Conservation (phyloP, 2,797 vertebrate genomes). For the Tokudaia muenninki region DNA sequence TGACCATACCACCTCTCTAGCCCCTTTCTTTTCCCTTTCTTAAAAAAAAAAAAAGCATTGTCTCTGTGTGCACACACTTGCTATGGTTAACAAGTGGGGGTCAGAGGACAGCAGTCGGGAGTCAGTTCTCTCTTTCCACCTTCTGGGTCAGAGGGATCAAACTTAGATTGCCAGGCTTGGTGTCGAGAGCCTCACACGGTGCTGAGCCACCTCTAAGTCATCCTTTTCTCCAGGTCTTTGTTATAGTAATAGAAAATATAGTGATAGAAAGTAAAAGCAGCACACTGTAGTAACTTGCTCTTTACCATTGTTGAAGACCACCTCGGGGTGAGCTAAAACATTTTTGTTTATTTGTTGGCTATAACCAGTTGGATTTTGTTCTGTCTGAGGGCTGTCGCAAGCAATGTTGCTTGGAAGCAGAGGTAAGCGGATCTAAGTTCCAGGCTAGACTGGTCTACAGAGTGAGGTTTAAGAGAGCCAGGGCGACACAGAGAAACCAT, state of each 20-base stretch:
- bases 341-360: not conserved
- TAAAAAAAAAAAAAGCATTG: not conserved
- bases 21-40: not conserved
- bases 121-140: not conserved
- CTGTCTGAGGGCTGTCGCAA: not conserved
- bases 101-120: not conserved
- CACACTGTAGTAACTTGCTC: not conserved
- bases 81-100: not conserved
- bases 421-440: not conserved
- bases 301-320: not conserved
- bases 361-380: not conserved
- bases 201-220: no score
- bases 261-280: not conserved
- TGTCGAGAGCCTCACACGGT: accelerated
- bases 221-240: no score
- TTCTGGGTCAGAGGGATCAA: not conserved
- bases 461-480: not conserved
- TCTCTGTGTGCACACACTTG: not conserved
- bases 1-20: not conserved
- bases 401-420: not conserved
- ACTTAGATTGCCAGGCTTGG: no score
- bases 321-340: not conserved
- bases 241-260: not conserved
- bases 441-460: not conserved
- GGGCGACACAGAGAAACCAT: not conserved